Conservation (phyloP, 2,888 invertebrate genomes). For the Drosophila gaucha region DNA sequence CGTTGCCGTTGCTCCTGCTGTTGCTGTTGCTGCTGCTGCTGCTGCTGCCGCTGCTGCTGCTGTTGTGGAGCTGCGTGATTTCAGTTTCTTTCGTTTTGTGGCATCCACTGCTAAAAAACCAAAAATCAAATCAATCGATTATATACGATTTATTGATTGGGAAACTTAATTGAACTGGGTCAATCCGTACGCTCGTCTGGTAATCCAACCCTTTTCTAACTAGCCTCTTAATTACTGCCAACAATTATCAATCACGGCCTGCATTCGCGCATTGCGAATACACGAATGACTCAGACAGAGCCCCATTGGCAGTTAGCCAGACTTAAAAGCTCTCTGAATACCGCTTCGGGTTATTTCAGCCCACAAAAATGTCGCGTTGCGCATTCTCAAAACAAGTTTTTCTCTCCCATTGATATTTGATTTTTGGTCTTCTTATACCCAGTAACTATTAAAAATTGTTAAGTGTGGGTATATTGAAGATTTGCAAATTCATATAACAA, state of each 20-base stretch:
- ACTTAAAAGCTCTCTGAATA: conserved; percentile 30
- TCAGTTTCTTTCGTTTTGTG: conserved; percentile 83
- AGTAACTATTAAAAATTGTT: background rate
- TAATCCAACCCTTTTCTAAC: background rate
- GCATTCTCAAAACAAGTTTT: conserved; percentile 65
- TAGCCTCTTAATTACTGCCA: conserved; percentile 4
- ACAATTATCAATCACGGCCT: conserved; percentile 38
- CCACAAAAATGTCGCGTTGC: conserved; percentile 62
- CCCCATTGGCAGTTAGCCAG: conserved; percentile 23
- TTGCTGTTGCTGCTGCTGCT: conserved; percentile 36
- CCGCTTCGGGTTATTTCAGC: conserved; percentile 50
- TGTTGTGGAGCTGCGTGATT: conserved; percentile 80
- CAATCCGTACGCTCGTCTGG: background rate
- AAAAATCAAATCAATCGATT: conserved; percentile 16
- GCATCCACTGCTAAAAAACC: conserved; percentile 69
- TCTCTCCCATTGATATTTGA: conserved; percentile 47
- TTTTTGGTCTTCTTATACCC: conserved; percentile 24
- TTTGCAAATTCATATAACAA: too few relatives aligned
- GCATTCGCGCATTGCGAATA: conserved; percentile 58
- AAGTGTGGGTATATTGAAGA: background rate
- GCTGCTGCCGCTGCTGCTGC: conserved; percentile 30
- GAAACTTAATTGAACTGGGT: conserved; percentile 21
- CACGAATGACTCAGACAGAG: conserved; percentile 61
- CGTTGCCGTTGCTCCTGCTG: conserved; percentile 7
- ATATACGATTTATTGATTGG: conserved; percentile 14